Base-by-base conservation (phyloP, 2,797 vertebrate species). In the Furcifer pardalis region DNA sequence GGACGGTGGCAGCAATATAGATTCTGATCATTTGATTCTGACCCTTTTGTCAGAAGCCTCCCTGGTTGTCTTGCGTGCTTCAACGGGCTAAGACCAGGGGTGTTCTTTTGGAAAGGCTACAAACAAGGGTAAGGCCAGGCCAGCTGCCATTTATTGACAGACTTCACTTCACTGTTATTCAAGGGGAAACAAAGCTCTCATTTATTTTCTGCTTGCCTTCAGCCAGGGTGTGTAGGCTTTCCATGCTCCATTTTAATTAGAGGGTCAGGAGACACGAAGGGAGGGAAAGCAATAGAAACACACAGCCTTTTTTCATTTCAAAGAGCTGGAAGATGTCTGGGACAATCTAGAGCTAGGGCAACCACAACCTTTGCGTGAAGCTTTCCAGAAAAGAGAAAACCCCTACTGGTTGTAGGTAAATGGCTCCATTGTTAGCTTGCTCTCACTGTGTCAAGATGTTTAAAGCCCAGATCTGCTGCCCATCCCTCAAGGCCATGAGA, bases 121-220 rank as follows among this genome's bases (percentile, higher is more conserved):
- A 19, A 44, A 60, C 56, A 21, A 82, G 83, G 88, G 84, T 84
- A 86, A 66, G 4, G 35, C 60, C 52, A 62, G 4, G 42, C 60
- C 52, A 82, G 63, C 66, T 87, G 90, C 76, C 0, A 84, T 90
- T 88, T 90, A 2, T 83, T 66, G 68, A 85, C 0, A 9, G 46
- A 25, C 56, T 7, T 79, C n/a, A 25, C 56, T 7, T 79, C n/a
- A 27, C 76, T 91, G 84, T 92, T 93, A 88, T 92, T 86, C 63
- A 75, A 86, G 81, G 81, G n/a, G 86, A 40, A 93, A 88, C 87
- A 86, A 89, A 85, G 88, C 83, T 84, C 10, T 87, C 63, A 82
- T 49, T 78, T 42, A 59, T 66, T 80, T 23, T 1, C 40, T 12
- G 87, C 86, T 72, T 27, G 44, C 89, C 91, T 87, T 87, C 88